Evolutionary conservation across 2,888 invertebrate species (phyloP).

Genomic region (Peribatodes rhomboidaria): DNA sequence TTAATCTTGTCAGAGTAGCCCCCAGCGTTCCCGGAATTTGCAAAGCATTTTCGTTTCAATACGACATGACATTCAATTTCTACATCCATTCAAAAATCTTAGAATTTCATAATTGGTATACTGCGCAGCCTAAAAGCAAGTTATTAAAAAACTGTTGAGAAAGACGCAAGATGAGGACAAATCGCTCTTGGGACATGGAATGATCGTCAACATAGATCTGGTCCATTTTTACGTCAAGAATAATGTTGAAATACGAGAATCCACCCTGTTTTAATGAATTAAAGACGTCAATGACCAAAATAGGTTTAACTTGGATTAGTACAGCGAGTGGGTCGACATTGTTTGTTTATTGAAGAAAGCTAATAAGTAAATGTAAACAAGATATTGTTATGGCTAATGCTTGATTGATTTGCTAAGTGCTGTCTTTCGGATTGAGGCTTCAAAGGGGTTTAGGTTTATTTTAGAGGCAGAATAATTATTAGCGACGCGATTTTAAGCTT

Average conservation of each 20-base stretch:
- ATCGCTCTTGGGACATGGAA: neutral
- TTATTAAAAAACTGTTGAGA: neutral
- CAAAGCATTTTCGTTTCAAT: too few relatives aligned
- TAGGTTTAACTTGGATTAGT: conserved; percentile 5
- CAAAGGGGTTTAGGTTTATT: conserved; percentile 16
- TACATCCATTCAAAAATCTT: too few relatives aligned
- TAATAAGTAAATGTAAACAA: conserved; percentile 25
- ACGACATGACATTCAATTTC: too few relatives aligned
- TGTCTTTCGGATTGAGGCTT: conserved; percentile 15
- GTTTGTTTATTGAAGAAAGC: conserved; percentile 5
- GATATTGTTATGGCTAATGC: conserved; percentile 16
- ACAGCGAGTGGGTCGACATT: conserved; percentile 1
- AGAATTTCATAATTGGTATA: too few relatives aligned
- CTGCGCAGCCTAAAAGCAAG: too few relatives aligned
- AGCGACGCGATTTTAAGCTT: too few relatives aligned
- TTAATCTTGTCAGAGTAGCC: neutral
- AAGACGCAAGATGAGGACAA: neutral
- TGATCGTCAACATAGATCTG: neutral
- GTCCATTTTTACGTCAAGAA: conserved; percentile 7
- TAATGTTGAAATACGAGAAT: conserved; percentile 10
- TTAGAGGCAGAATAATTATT: neutral
- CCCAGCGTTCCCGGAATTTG: neutral
- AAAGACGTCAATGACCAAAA: conserved; percentile 13
- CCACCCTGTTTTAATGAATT: conserved; percentile 6
- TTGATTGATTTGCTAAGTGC: conserved; percentile 14